Percentiles rank a stretch among this genome's conserved stretches.
phyloP scores from a whole-genome alignment of 2,797 vertebrate genomes.

The Melanotaenia maccullochi region DNA sequence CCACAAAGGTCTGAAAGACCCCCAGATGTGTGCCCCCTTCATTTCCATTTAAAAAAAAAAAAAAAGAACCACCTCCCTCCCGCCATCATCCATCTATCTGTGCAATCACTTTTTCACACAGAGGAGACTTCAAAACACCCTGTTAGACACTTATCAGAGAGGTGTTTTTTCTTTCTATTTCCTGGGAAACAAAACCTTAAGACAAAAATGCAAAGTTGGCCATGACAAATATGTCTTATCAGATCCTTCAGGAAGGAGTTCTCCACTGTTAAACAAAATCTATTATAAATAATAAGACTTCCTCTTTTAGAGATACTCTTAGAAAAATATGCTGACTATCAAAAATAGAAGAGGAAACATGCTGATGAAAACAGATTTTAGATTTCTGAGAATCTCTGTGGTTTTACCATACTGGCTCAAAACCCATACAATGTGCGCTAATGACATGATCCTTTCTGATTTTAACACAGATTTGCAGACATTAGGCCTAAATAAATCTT shows the following conservation, averaged over 20 bases:
- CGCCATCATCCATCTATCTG: conserved; percentile 65
- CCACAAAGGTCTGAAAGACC: conserved; percentile 78
- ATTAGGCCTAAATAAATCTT: too few species aligned
- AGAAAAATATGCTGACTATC: conserved; percentile 43
- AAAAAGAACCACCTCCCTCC: conserved; percentile 61
- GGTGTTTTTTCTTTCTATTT: conserved; percentile 10
- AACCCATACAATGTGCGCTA: conserved; percentile 9
- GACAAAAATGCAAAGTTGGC: conserved; percentile 21
- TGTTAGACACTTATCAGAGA: conserved; percentile 32
- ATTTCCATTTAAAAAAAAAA: conserved; percentile 77
- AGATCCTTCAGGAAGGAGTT: conserved; percentile 27
- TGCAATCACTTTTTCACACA: conserved; percentile 46
- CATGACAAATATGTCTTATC: conserved; percentile 35
- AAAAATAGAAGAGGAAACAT: conserved; percentile 25
- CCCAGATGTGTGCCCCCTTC: conserved; percentile 79
- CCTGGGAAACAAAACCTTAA: background rate
- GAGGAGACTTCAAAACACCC: conserved; percentile 33
- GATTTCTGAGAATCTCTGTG: conserved; percentile 9
- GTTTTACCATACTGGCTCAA: conserved; percentile 15
- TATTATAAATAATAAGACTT: conserved; percentile 30
- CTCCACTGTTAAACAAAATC: conserved; percentile 11
- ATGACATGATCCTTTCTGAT: background rate
- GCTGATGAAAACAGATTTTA: conserved; percentile 36
- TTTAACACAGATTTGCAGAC: background rate
- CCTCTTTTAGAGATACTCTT: conserved; percentile 24